Base-by-base conservation (phyloP, 1,140 invertebrate species). In the Zophobas morio region DNA sequence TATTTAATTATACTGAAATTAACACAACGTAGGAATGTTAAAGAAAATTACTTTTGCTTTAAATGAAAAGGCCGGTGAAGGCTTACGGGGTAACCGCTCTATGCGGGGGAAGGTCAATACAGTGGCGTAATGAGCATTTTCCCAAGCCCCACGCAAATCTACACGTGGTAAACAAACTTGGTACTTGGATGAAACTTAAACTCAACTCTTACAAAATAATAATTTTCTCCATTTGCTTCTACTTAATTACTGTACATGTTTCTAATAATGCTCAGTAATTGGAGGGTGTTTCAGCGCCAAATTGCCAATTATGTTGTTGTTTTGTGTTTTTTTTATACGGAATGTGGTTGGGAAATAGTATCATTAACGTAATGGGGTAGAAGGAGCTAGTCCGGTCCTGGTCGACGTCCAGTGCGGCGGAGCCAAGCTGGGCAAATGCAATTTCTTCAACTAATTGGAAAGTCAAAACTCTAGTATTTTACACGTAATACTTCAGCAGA, bases 391-490 rank as follows among this genome's bases (percentile, higher is more conserved):
- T 40, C 60, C 60, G 60, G 20, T 6, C n/a, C 60, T 66, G 60
- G 60, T 37, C 37, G 57, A 32, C 37, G 57, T 63, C 57, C 57
- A 63, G 57, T 63, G 35, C 37, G 39, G 57, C 37, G 57, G 57
- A 63, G 57, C 57, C 57, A 39, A 40, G 57, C 37, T 63, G 36
- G 56, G 70, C 70, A 33, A 79, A 79, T 79, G 79, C 72, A 78
- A 80, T 80, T 80, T 75, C 72, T 80, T 80, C 63, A 75, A 78
- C 76, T 80, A 80, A 80, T 80, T 78, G 79, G 76, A 75, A 78
- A 80, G 76, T 78, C 76, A 78, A 80, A 80, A 80, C 76, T 80
- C 60, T 47, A 80, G 39, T 80, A 78, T 78, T 80, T 78, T 80
- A 78, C 72, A 80, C 76, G 72, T 75, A 77, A 79, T 70, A 77